Base-by-base conservation (phyloP, 2,797 vertebrate genomes). In the Numenius phaeopus region DNA sequence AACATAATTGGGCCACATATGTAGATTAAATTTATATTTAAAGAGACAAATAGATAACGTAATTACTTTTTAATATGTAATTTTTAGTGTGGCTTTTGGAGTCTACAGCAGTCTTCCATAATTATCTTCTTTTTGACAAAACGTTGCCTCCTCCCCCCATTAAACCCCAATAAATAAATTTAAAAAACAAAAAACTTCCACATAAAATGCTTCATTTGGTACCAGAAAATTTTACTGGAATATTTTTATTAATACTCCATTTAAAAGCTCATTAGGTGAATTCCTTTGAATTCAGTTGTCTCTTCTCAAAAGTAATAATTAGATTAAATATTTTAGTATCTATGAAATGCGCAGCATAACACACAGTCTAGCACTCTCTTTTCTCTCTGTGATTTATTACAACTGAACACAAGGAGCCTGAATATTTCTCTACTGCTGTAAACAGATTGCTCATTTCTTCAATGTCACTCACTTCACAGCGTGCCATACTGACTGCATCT, bases 401-500 rank as follows among this genome's bases (percentile, higher is more conserved):
- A 76, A 39, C 85, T 59, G 89, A 87, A 69, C 37, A 39, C 19
- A 58, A 90, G 58, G 57, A 61, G 12, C 67, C 72, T 29, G 58
- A 81, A 70, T 85, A 59, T 86, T 95, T 61, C 67, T 89, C 61
- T 57, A 12, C 83, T 93, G 70, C 67, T 92, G 89, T 57, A 93
- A 97, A 92, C 58, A 93, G 85, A 94, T 81, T 95, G 93, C 62
- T 98, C 95, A 85, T 97, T 97, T 89, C 84, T 89, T 66, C 20
- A 23, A 75, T 96, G 95, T 95, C 94, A 93, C 62, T 97, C 91
- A 88, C 90, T 71, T 91, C 83, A 89, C 64, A 81, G 83, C 80
- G 16, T 30, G 32, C 64, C 83, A 69, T 69, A 67, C 11, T 7
- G 0, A 30, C 84, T 59, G 46, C 0, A 8, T 79, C 94, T 86